Base-by-base conservation (phyloP, 2,888 invertebrate species). In the Isoperla grammatica region DNA sequence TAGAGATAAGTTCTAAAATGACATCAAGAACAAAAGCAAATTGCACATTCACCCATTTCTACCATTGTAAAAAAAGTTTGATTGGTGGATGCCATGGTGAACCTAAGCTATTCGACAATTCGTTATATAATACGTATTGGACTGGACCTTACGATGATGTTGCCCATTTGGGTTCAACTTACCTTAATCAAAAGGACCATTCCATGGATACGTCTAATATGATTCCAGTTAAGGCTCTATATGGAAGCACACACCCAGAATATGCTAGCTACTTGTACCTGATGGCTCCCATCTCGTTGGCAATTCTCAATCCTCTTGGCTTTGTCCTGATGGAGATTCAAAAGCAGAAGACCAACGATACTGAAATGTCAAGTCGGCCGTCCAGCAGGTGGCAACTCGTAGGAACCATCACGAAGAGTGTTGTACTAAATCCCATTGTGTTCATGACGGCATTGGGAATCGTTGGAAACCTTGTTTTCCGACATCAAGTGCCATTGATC, bases 371-470 rank as follows among this genome's bases (percentile, higher is more conserved):
- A 12, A 46, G 39, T 2, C 49, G 37, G 11, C 37, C 40, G 53
- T 35, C 20, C 9, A 60, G 39, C 20, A 60, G 46, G 19, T 43
- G 57, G 17, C 59, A 37, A 0, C 17, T 61, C 40, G 53, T 19
- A 4, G 45, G 15, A n/a, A 50, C 60, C 37, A 73, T 79, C 48
- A 68, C 82, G 8, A 85, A 84, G 72, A 90, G 88, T 56, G 86
- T 95, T 56, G 79, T 89, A 61, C 79, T 86, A 11, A 97, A 97
- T 77, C 97, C 96, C 0, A 84, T 96, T 58, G 82, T 96, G 13
- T 80, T 93, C 56, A 95, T 95, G 95, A 95, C 96, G 0, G 76
- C 91, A n/a, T 76, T 95, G 63, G 96, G 96, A 8, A 87, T 96
- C 12, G 73, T 85, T 63, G 93, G 92, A 39, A 95, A 95, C 73